Evolutionary conservation across 2,888 invertebrate genomes (phyloP), one percentile per base, ranked within the genome.

Genomic region (Digitonthophagus gazella): DNA sequence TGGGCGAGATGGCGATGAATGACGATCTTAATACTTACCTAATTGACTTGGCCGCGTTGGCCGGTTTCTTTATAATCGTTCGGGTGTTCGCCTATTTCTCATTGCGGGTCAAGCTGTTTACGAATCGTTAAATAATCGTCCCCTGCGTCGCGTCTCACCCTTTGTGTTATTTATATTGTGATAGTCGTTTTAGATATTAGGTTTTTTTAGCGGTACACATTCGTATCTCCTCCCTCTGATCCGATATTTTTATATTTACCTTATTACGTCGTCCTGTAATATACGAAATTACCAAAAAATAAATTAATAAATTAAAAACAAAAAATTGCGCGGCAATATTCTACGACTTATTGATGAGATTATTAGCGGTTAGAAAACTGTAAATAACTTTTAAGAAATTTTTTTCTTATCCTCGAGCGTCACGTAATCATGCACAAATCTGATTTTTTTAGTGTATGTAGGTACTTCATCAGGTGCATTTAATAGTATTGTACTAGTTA

Each of bases 1-100:
- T 98, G 66, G 90, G 93, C 74, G 91, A 94, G 81, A 91, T 93
- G 90, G 90, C 92, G 2, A 93, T 94, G 93, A 89, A 91, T 71
- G 85, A 89, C 69, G 88, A 88, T 74, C 78, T 82, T 76, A 72
- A 77, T 54, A 84, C 84, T 14, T 93, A 91, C 80, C 92, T 94
- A 89, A 84, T 95, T 11, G 95, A 96, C 83, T 93, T 92, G 11
- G 90, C 90, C 15, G 93, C 94, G n/a, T 85, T 96, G 69, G 83
- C 89, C 75, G 90, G 88, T 65, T 92, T 95, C 78, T 94, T 96
- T 80, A 84, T 96, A 74, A 87, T 90, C 74, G 86, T 94, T 75
- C 88, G 94, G 81, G 85, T 93, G 80, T 86, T 91, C 79, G 92
- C 93, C 73, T 95, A 93, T 80, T 90, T 94, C 82, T 91, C 95